phyloP scores from a whole-genome alignment of 2,797 vertebrate species.

The Spinus olivaceus region DNA sequence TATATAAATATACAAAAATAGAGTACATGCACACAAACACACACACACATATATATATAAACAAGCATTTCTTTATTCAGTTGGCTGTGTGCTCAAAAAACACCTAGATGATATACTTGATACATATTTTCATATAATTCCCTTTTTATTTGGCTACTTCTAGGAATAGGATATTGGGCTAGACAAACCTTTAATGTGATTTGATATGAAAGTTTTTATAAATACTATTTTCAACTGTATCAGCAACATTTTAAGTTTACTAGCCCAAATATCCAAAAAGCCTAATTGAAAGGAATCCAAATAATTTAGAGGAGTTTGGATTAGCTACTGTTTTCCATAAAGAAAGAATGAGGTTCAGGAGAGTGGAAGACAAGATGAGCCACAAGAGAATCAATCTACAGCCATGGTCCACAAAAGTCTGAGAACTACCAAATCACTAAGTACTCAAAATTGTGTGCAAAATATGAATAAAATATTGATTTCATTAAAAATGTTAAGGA shows the following conservation, averaged over 20 bases:
- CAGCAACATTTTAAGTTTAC: neutral
- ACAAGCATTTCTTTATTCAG: neutral
- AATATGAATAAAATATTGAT: slow-evolving; percentile 86
- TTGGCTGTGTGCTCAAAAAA: neutral
- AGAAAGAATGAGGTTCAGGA: neutral
- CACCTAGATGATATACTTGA: neutral
- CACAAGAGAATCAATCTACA: neutral
- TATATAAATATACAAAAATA: neutral
- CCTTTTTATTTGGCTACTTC: neutral
- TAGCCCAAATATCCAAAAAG: neutral
- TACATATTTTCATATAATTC: neutral
- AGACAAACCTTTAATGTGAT: neutral
- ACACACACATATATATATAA: neutral
- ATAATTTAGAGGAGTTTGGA: neutral
- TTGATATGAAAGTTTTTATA: neutral
- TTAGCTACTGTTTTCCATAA: neutral
- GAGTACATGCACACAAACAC: neutral
- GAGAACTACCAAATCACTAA: slow-evolving; percentile 66
- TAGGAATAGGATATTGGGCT: neutral
- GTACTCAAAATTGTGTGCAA: slow-evolving; percentile 76
- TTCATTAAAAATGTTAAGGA: slow-evolving; percentile 86
- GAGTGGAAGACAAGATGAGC: neutral
- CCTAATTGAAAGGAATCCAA: neutral
- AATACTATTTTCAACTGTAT: neutral
- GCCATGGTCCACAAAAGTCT: neutral